phyloP scores from a whole-genome alignment of 2,888 invertebrate species.

The Xylophagus ater region DNA sequence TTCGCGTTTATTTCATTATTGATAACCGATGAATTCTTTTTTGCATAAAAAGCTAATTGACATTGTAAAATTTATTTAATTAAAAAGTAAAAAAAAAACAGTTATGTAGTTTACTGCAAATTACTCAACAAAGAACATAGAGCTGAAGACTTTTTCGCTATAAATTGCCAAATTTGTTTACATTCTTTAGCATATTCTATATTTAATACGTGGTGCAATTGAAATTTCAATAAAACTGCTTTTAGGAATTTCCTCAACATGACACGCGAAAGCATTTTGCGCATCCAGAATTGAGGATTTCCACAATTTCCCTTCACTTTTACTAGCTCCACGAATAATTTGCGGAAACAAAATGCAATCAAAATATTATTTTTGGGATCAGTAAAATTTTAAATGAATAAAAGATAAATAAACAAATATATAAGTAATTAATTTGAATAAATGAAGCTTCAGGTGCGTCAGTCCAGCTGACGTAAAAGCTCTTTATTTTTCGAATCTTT shows the following conservation, averaged over 20 bases:
- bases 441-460: too few relatives aligned
- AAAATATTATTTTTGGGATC: neutral
- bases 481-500: too few relatives aligned
- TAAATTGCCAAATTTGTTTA: neutral
- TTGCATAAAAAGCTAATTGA: neutral
- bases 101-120: neutral
- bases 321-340: neutral
- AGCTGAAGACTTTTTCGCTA: neutral
- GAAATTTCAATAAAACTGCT: neutral
- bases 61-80: neutral
- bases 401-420: too few relatives aligned
- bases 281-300: neutral
- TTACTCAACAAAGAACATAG: neutral
- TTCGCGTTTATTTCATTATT: too few relatives aligned
- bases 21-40: neutral
- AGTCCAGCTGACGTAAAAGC: too few relatives aligned
- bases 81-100: too few relatives aligned
- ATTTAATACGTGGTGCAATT: neutral
- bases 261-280: neutral
- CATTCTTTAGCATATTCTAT: slow-evolving; percentile 1
- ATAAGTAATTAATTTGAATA: too few relatives aligned
- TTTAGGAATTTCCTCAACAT: neutral
- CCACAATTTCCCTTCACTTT: neutral
- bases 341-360: neutral
- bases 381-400: too few relatives aligned